Percentiles rank a stretch among this genome's conserved stretches.
Evolutionary conservation across 2,797 vertebrate species (phyloP).

Genomic region (Peromyscus melanophrys): DNA sequence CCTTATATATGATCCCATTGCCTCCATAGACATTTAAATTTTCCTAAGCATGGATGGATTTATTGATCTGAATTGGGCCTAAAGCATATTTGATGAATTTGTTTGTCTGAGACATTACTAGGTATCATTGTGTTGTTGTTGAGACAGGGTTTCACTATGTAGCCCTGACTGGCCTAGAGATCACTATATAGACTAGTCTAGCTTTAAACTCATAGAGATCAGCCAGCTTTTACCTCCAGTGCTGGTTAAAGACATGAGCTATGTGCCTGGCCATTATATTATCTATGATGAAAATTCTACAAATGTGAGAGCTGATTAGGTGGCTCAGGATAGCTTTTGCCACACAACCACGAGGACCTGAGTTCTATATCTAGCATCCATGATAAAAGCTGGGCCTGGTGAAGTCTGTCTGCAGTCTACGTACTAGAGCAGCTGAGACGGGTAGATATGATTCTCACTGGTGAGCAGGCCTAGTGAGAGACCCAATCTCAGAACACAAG

Average conservation of each 20-base stretch:
- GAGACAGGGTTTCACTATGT: not conserved
- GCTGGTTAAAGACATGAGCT: not conserved
- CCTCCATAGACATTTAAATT: not conserved
- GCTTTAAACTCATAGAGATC: not conserved
- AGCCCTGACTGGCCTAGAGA: not conserved
- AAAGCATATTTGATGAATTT: conserved; percentile 4
- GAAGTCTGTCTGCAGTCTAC: not conserved
- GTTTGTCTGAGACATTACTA: not conserved
- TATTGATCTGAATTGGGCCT: not conserved
- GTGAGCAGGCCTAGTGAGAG: not conserved
- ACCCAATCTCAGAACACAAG: not conserved
- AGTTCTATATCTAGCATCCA: not conserved
- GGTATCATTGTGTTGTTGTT: not conserved
- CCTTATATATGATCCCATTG: not conserved
- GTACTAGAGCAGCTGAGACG: not conserved
- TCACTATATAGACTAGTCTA: not conserved
- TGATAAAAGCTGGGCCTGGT: not conserved
- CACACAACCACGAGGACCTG: not conserved
- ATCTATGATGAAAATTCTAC: not conserved
- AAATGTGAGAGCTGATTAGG: not conserved
- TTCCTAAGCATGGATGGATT: not conserved
- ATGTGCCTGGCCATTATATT: not conserved
- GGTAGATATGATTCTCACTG: not conserved
- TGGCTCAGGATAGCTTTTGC: not conserved
- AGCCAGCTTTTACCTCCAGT: not conserved